Percentiles rank a stretch among this genome's conserved stretches.
These are phyloP conservation scores for Luehdorfia chinensis DNA, from an alignment of 1,140 invertebrate species.

Conservation along the genomic window DNA sequence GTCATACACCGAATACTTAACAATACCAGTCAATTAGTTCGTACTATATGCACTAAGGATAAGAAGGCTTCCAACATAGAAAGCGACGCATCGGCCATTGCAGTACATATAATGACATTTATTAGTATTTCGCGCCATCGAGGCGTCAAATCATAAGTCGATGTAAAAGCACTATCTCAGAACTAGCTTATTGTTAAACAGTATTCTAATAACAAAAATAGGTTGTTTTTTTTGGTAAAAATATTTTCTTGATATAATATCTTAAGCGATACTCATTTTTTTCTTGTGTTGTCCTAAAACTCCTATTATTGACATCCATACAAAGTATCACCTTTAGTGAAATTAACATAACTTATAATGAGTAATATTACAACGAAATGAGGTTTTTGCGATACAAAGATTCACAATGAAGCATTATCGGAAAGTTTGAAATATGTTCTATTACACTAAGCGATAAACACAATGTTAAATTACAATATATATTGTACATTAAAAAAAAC, in stretches of 20 bases:
- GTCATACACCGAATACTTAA: conserved; percentile 16
- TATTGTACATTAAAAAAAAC: conserved; percentile 1
- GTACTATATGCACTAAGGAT: no score
- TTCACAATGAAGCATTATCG: conserved; percentile 27
- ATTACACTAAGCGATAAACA: conserved; percentile 44
- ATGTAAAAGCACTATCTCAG: conserved; percentile 61
- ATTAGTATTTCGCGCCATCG: conserved; percentile 23
- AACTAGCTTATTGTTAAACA: conserved; percentile 58
- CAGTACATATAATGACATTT: not conserved
- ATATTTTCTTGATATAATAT: conserved; percentile 47
- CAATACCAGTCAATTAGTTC: conserved; percentile 33
- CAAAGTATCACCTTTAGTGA: conserved; percentile 26
- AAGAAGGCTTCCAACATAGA: not conserved
- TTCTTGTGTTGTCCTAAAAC: conserved; percentile 46
- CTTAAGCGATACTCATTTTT: conserved; percentile 51
- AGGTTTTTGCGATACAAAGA: conserved; percentile 35
- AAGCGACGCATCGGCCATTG: not conserved
- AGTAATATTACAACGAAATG: conserved; percentile 38
- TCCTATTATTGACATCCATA: no score
- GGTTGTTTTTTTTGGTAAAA: conserved; percentile 66
- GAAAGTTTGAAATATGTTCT: conserved; percentile 23
- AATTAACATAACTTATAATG: conserved; percentile 30
- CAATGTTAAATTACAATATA: conserved; percentile 13
- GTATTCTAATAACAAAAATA: conserved; percentile 72
- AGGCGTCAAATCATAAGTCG: conserved; percentile 48